phyloP scores from a whole-genome alignment of 2,113 vertebrate species.

The Chitala chitala region DNA sequence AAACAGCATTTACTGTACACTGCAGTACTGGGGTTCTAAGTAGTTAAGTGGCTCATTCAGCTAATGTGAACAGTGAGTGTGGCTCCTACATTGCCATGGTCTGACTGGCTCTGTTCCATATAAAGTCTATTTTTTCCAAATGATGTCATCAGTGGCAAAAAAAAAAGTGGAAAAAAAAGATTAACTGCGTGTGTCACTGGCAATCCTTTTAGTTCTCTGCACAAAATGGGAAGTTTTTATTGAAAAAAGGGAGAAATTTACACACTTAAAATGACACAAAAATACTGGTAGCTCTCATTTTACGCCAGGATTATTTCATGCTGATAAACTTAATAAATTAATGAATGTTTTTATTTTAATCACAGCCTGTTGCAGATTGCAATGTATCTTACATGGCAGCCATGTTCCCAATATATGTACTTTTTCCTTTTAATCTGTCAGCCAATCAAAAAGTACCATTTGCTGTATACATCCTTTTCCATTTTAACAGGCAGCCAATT shows the following conservation, averaged over 20 bases:
- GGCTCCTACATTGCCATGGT: not conserved
- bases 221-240: conserved; percentile 72
- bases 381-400: no score
- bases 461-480: no score
- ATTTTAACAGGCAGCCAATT: no score
- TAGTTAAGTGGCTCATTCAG: not conserved
- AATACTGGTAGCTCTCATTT: no score
- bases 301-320: no score
- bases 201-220: conserved; percentile 73
- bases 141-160: not conserved
- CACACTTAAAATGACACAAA: conserved; percentile 36
- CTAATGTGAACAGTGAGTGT: not conserved
- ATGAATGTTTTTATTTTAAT: no score
- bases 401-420: no score
- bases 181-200: conserved; percentile 34
- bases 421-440: no score
- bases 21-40: not conserved
- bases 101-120: not conserved
- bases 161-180: no score
- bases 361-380: no score
- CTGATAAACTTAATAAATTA: no score
- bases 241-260: conserved; percentile 68
- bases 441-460: no score
- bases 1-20: not conserved
- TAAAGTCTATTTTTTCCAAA: not conserved